These are phyloP conservation scores for Pachydiplax longipennis DNA, from an alignment of 2,888 invertebrate genomes.

Conservation along the genomic window DNA sequence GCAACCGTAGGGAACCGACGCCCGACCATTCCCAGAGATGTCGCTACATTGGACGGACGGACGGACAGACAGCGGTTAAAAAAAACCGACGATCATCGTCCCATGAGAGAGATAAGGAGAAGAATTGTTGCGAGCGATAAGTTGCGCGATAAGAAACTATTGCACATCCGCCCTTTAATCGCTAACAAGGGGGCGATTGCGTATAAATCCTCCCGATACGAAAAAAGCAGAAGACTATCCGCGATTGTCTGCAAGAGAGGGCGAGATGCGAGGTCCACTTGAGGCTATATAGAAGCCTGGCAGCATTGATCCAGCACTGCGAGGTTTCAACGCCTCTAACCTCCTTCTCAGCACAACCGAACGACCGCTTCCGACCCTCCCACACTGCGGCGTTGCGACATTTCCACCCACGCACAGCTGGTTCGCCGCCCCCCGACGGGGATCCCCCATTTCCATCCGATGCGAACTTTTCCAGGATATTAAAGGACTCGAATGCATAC, in stretches of 20 bases:
- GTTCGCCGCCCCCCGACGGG: constrained; percentile 17
- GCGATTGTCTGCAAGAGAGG: not conserved
- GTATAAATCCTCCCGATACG: not conserved
- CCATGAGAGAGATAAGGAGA: too few species aligned
- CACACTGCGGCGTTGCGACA: constrained; percentile 37
- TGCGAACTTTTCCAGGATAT: constrained; percentile 1
- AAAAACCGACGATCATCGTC: too few species aligned
- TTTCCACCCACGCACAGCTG: constrained; percentile 42
- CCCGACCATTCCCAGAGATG: too few species aligned
- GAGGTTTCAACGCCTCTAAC: constrained; percentile 9
- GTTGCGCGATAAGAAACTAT: not conserved
- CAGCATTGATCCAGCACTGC: constrained; percentile 41
- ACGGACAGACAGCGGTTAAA: too few species aligned
- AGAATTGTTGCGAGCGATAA: too few species aligned
- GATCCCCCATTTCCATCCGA: constrained; percentile 15
- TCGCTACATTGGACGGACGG: too few species aligned
- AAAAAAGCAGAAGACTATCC: not conserved
- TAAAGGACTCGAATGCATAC: constrained; percentile 20
- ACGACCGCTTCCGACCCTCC: constrained; percentile 43
- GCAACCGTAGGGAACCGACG: too few species aligned
- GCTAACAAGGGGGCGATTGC: not conserved
- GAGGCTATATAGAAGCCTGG: constrained; percentile 15
- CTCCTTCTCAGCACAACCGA: constrained; percentile 34
- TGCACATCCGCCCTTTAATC: not conserved
- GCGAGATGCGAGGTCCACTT: constrained; percentile 10